Conservation (phyloP, 1,140 invertebrate species). For the Papilio machaon region DNA sequence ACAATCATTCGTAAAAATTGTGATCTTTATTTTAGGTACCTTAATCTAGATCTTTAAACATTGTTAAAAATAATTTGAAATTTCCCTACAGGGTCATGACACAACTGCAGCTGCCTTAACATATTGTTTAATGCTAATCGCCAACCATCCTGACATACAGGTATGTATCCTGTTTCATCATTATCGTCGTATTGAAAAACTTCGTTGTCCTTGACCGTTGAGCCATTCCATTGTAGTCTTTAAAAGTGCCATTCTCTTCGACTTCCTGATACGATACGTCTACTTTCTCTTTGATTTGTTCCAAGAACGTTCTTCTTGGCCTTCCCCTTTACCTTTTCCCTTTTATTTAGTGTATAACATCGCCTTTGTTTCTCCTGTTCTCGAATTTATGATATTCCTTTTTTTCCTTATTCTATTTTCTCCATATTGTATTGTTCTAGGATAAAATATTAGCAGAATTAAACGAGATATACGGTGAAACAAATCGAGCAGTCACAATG, state of each 20-base stretch:
- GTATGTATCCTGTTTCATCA: conserved; percentile 31
- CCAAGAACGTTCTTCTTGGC: background rate
- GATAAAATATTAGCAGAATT: conserved; percentile 37
- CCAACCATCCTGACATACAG: conserved; percentile 46
- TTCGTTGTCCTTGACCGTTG: background rate
- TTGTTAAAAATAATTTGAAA: background rate
- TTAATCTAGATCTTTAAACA: background rate
- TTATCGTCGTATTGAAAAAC: background rate
- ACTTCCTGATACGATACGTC: background rate
- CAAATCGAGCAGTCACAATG: conserved; percentile 45
- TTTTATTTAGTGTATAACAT: background rate
- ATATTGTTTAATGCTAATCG: conserved; percentile 44
- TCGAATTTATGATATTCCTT: background rate
- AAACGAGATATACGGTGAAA: conserved; percentile 36
- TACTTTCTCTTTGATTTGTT: background rate
- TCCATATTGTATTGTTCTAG: conserved; percentile 29
- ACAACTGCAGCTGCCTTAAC: conserved; percentile 46
- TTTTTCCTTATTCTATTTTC: background rate
- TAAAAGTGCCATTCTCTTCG: background rate
- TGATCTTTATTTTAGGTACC: background rate
- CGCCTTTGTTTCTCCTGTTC: background rate
- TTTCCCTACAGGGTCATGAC: conserved; percentile 47
- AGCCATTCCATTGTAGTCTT: background rate
- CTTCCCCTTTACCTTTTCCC: background rate
- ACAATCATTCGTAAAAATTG: background rate